Conservation (phyloP, 2,888 invertebrate species). For the Norana najaformis region DNA sequence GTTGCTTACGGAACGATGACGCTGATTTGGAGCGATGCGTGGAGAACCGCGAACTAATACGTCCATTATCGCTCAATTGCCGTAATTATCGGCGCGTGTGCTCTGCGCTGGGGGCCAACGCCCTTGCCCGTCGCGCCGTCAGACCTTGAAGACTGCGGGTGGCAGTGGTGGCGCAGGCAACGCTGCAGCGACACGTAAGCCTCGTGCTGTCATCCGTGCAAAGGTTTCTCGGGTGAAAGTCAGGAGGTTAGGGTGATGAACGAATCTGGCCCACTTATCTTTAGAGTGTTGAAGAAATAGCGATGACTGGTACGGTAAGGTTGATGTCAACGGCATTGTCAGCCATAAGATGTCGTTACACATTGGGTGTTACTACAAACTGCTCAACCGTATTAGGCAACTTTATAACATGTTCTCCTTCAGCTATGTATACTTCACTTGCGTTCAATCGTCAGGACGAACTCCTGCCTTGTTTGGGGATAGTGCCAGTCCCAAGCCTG, state of each 20-base stretch:
- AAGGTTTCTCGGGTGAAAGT: neutral
- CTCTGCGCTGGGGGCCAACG: neutral
- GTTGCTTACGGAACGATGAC: neutral
- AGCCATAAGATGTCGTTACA: too few relatives aligned
- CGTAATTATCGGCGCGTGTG: neutral
- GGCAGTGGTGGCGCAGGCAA: neutral
- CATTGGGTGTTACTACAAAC: too few relatives aligned
- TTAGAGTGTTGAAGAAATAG: neutral
- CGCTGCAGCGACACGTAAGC: too few relatives aligned
- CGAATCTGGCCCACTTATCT: neutral
- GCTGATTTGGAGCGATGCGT: neutral
- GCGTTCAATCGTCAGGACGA: too few relatives aligned
- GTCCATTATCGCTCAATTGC: slow-evolving; percentile 22
- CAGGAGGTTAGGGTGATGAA: neutral
- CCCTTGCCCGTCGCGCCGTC: neutral
- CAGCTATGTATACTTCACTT: too few relatives aligned
- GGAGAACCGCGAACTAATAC: neutral
- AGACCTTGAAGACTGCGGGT: neutral
- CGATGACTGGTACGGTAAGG: neutral
- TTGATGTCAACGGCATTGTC: too few relatives aligned
- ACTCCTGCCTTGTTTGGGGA: too few relatives aligned
- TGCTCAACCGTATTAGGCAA: too few relatives aligned
- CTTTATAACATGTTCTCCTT: too few relatives aligned
- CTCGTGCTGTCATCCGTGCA: neutral
- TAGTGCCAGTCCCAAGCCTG: too few relatives aligned